phyloP scores from a whole-genome alignment of 2,888 invertebrate genomes.

The Caenorhabditis drosophilae region DNA sequence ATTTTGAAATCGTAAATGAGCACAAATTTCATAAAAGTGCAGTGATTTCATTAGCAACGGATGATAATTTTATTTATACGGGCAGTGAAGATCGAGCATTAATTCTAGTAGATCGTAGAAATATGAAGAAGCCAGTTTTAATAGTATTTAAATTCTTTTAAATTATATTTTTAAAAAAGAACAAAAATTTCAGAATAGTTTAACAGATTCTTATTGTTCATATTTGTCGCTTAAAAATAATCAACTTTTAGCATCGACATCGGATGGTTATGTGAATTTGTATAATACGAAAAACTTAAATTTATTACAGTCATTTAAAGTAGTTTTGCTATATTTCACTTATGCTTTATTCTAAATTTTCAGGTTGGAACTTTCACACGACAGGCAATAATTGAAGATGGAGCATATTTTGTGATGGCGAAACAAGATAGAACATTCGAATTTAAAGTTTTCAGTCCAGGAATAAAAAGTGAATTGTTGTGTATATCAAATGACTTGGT shows the following conservation, averaged over 20 bases:
- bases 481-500: conserved; percentile 17
- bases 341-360: neutral
- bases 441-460: conserved; percentile 33
- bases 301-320: conserved; percentile 18
- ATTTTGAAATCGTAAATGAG: conserved; percentile 16
- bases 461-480: conserved; percentile 9
- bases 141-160: conserved; percentile 27
- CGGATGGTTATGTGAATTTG: conserved; percentile 26
- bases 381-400: conserved; percentile 11
- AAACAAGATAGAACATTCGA: conserved; percentile 19
- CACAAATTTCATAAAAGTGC: conserved; percentile 26
- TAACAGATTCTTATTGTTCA: conserved; percentile 14
- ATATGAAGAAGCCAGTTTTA: conserved; percentile 12
- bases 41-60: conserved; percentile 24
- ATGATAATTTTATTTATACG: conserved; percentile 37
- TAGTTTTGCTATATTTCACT: neutral
- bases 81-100: conserved; percentile 37
- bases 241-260: conserved; percentile 23
- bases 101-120: conserved; percentile 37
- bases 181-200: conserved; percentile 16
- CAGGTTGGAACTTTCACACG: conserved; percentile 31
- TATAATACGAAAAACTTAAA: conserved; percentile 22
- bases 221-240: conserved; percentile 17
- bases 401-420: conserved; percentile 29
- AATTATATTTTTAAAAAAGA: no score